Percentiles rank a stretch among this genome's conserved stretches.
These are phyloP conservation scores for Murina feae DNA, from an alignment of 2,113 vertebrate genomes.

Conservation along the genomic window DNA sequence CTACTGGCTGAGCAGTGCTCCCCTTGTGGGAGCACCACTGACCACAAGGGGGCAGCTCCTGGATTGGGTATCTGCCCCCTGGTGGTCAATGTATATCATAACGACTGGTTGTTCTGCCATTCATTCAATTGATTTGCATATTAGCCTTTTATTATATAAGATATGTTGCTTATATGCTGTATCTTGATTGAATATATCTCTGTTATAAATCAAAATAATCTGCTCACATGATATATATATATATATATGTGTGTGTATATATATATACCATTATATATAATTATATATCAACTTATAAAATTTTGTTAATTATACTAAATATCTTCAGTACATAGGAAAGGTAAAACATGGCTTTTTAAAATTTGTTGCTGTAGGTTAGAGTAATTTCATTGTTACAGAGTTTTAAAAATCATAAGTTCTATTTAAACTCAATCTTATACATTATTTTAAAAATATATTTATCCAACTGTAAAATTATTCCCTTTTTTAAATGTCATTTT, in stretches of 20 bases:
- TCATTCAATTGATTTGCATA: too few species aligned
- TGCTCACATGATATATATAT: background rate
- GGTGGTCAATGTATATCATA: too few species aligned
- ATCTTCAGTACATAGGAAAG: background rate
- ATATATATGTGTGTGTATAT: fast-evolving
- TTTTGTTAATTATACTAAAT: background rate
- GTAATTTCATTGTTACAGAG: background rate
- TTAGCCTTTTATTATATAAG: too few species aligned
- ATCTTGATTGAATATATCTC: background rate
- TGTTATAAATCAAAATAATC: background rate
- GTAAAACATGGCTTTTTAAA: background rate
- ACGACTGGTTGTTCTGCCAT: too few species aligned
- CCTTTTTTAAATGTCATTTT: background rate
- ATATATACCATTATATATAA: too few species aligned
- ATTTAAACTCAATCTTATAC: background rate
- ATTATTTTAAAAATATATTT: background rate
- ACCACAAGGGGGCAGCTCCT: too few species aligned
- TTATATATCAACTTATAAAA: background rate
- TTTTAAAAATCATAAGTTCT: background rate
- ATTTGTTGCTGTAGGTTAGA: background rate
- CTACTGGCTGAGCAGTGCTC: too few species aligned
- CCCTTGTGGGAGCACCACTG: too few species aligned
- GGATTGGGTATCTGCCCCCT: too few species aligned
- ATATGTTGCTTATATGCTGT: background rate
- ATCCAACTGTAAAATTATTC: background rate